Conservation (phyloP, 2,888 invertebrate genomes). For the Petrolisthes cinctipes region DNA sequence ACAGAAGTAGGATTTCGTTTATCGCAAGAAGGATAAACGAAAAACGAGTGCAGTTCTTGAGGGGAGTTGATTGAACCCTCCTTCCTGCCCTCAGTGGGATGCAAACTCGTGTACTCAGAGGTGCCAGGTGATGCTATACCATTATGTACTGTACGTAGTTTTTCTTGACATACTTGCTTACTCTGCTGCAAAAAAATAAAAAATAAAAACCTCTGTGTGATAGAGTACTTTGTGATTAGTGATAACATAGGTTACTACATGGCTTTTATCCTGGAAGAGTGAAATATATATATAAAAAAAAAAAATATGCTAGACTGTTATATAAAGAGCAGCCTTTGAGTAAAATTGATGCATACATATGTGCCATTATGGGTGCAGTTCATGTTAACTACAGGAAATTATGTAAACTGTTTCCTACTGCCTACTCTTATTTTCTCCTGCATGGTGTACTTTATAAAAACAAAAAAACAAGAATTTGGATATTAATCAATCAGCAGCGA, state of each 20-base stretch:
- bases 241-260: conserved; percentile 44
- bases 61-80: background rate
- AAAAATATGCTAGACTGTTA: conserved; percentile 34
- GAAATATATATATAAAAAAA: conserved; percentile 5
- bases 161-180: conserved; percentile 42
- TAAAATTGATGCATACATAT: conserved; percentile 43
- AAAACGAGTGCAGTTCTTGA: conserved; percentile 36
- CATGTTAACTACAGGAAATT: conserved; percentile 41
- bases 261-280: conserved; percentile 44
- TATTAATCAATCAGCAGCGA: conserved; percentile 14
- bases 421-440: conserved; percentile 39
- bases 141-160: conserved; percentile 45
- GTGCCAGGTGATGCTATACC: conserved; percentile 48
- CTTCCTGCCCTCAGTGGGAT: background rate
- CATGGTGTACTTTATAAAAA: conserved; percentile 31
- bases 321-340: conserved; percentile 36
- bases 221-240: conserved; percentile 59
- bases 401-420: conserved; percentile 21
- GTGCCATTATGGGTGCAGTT: conserved; percentile 58
- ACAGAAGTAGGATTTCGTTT: conserved; percentile 26
- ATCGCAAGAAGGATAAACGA: conserved; percentile 12
- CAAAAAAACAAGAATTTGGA: conserved; percentile 14
- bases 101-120: conserved; percentile 26
- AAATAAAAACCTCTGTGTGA: conserved; percentile 51
- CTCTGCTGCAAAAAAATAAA: background rate